Conservation (phyloP, 2,888 invertebrate genomes). For the Cerastoderma edule region DNA sequence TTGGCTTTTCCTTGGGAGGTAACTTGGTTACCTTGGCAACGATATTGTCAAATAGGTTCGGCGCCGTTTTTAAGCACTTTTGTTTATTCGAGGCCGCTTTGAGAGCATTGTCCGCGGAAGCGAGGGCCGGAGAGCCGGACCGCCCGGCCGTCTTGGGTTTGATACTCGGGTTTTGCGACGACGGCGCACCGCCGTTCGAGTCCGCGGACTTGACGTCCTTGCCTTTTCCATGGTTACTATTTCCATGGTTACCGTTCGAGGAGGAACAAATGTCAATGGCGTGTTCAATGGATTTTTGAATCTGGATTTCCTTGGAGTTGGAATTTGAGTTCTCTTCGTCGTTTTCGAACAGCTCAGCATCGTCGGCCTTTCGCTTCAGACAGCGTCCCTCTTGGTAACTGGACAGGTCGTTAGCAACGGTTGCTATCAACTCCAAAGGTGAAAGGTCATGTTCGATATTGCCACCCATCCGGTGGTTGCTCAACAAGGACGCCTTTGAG, state of each 20-base stretch:
- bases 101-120: background rate
- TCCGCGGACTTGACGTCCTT: too few relatives aligned
- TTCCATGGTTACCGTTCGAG: background rate
- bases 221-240: too few relatives aligned
- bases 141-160: too few relatives aligned
- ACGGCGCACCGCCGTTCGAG: too few relatives aligned
- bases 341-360: constrained; percentile 49
- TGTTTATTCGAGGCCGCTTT: constrained; percentile 7
- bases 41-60: constrained; percentile 7
- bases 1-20: constrained; percentile 46
- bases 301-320: constrained; percentile 49
- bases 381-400: constrained; percentile 55
- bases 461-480: constrained; percentile 43
- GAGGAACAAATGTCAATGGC: constrained; percentile 60
- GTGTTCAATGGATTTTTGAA: constrained; percentile 58
- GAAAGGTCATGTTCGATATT: constrained; percentile 59
- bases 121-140: constrained; percentile 1
- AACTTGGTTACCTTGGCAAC: constrained; percentile 9
- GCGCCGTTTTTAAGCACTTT: constrained; percentile 14
- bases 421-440: constrained; percentile 61
- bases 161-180: too few relatives aligned
- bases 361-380: constrained; percentile 50
- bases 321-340: constrained; percentile 51
- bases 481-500: constrained; percentile 44
- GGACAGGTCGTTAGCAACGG: constrained; percentile 56